Evolutionary conservation across 2,113 vertebrate species (phyloP).

Genomic region (Xenus cinereus): DNA sequence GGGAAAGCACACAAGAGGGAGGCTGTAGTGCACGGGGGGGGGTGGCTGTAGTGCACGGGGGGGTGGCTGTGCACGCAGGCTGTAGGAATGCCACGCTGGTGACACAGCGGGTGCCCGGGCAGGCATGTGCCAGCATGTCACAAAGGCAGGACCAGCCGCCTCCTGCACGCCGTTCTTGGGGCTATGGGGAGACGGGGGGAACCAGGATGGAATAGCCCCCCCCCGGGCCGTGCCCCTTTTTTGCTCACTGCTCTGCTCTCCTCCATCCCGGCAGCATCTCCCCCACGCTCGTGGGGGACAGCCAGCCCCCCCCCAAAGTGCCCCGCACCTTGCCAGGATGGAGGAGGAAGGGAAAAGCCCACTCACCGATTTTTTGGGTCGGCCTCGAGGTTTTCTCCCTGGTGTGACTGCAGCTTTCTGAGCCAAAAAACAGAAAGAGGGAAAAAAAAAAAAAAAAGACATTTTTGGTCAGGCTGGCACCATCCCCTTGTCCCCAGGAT

Average conservation of each 20-base stretch:
- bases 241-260: not conserved
- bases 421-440: not conserved
- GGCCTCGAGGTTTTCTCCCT: conserved; percentile 88
- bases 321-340: not conserved
- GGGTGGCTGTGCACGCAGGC: not conserved
- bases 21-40: not conserved
- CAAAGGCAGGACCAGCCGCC: conserved; percentile 17
- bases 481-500: accelerated
- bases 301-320: not conserved
- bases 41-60: not conserved
- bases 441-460: not conserved
- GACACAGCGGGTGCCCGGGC: not conserved
- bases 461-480: not conserved
- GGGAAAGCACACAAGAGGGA: not conserved
- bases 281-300: accelerated
- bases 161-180: accelerated
- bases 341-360: not conserved
- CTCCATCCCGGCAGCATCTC: not conserved
- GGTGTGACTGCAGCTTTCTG: conserved; percentile 87
- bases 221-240: not conserved
- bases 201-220: not conserved
- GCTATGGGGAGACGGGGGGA: not conserved
- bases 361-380: conserved; percentile 93
- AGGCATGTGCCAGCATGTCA: not conserved
- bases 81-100: conserved; percentile 36